A percentile compares a stretch with the other conserved stretches of the same genome.
Evolutionary conservation across 2,888 invertebrate species (phyloP).

Genomic region (Xylophagus ater): DNA sequence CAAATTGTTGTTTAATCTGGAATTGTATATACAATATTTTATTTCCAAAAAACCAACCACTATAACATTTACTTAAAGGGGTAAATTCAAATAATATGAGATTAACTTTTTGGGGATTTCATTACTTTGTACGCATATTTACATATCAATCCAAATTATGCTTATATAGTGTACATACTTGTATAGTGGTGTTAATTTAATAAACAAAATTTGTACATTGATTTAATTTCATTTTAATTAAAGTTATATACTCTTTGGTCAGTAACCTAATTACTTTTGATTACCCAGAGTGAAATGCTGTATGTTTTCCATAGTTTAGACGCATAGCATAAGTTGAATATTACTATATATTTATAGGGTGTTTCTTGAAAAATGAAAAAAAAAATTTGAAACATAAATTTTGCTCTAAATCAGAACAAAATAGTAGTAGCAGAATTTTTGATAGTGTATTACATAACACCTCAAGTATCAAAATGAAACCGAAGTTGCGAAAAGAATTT

Average conservation of each 20-base stretch:
- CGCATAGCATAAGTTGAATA: too few species aligned
- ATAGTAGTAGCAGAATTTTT: too few species aligned
- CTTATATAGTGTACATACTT: not conserved
- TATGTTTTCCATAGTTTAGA: too few species aligned
- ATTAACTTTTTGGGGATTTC: not conserved
- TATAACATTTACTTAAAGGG: not conserved
- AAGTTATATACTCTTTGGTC: slow-evolving; percentile 2
- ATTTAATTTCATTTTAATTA: slow-evolving; percentile 1
- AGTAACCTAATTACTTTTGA: not conserved
- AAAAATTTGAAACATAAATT: too few species aligned
- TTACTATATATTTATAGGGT: too few species aligned
- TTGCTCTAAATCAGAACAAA: too few species aligned
- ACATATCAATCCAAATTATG: not conserved
- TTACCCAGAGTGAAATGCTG: not conserved
- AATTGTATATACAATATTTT: too few species aligned
- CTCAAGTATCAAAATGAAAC: too few species aligned
- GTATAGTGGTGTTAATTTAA: not conserved
- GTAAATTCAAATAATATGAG: not conserved
- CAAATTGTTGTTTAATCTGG: too few species aligned
- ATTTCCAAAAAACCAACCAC: not conserved
- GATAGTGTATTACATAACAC: too few species aligned
- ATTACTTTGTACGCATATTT: not conserved
- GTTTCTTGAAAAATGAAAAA: too few species aligned
- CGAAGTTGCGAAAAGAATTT: too few species aligned
- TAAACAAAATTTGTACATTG: not conserved